Percentiles rank a stretch among this genome's conserved stretches.
These are phyloP conservation scores for Julus scanicus DNA, from an alignment of 2,888 invertebrate species.

Conservation along the genomic window DNA sequence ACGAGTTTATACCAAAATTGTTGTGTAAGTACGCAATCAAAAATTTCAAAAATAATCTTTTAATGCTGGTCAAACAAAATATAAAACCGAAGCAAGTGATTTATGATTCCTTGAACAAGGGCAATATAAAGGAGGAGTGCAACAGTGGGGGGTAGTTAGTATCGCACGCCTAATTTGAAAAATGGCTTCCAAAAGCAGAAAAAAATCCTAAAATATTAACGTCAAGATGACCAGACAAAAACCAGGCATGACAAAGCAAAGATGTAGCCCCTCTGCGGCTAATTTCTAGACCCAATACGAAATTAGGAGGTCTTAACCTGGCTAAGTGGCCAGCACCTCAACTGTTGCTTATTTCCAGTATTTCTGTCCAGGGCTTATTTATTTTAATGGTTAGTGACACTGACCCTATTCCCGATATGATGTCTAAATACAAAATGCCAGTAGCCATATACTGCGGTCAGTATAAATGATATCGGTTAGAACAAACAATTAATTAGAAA, in stretches of 20 bases:
- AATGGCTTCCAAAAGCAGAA: neutral
- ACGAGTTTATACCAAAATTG: too few species aligned
- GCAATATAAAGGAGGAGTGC: neutral
- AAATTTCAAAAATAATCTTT: too few species aligned
- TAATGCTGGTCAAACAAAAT: too few species aligned
- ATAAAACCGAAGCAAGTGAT: neutral
- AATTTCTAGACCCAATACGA: neutral
- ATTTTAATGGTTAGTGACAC: neutral
- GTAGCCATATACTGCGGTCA: neutral
- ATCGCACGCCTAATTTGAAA: conserved; percentile 1
- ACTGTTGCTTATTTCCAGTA: neutral
- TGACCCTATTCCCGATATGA: conserved; percentile 18
- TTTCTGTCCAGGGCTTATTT: neutral
- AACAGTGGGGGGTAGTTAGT: neutral
- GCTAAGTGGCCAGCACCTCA: conserved; percentile 13
- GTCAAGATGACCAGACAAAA: conserved; percentile 22
- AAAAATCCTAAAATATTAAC: conserved; percentile 14
- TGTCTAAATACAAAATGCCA: neutral
- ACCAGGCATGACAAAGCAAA: conserved; percentile 26
- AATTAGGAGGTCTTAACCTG: conserved; percentile 27
- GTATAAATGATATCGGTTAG: neutral
- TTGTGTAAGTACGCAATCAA: too few species aligned
- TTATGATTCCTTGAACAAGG: neutral
- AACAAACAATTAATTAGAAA: neutral
- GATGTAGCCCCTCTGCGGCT: neutral